Conservation (phyloP, 2,888 invertebrate genomes). For the Pinctada fucata region DNA sequence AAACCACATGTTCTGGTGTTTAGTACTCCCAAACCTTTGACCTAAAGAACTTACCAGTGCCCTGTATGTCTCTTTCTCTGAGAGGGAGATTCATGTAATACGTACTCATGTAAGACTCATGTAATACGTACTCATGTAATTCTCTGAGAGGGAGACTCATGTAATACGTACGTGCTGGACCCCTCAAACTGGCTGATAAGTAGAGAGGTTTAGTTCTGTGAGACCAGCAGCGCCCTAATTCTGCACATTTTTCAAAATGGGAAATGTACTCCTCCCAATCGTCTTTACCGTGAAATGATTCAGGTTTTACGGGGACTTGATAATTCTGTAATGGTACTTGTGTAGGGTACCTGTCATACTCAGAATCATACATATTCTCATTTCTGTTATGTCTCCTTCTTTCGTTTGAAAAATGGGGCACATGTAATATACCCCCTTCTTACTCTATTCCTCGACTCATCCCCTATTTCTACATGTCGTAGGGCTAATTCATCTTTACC, state of each 20-base stretch:
- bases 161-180: neutral
- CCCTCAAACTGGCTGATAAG: neutral
- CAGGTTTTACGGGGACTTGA: neutral
- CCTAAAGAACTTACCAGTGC: neutral
- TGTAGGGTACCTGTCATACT: neutral
- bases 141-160: neutral
- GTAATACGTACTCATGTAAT: neutral
- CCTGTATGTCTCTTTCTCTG: slow-evolving; percentile 2
- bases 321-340: neutral
- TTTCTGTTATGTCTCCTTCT: too few species aligned
- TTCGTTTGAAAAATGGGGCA: too few species aligned
- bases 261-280: neutral
- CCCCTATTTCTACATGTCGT: too few species aligned
- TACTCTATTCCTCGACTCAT: too few species aligned
- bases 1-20: slow-evolving; percentile 27
- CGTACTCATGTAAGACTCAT: neutral
- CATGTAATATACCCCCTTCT: too few species aligned
- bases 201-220: neutral
- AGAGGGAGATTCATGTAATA: neutral
- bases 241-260: neutral
- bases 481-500: too few species aligned
- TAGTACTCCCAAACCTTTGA: slow-evolving; percentile 21
- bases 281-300: neutral
- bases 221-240: neutral
- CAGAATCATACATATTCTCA: neutral